Evolutionary conservation across 1,140 invertebrate genomes (phyloP).

Genomic region (Andricus grossulariae): DNA sequence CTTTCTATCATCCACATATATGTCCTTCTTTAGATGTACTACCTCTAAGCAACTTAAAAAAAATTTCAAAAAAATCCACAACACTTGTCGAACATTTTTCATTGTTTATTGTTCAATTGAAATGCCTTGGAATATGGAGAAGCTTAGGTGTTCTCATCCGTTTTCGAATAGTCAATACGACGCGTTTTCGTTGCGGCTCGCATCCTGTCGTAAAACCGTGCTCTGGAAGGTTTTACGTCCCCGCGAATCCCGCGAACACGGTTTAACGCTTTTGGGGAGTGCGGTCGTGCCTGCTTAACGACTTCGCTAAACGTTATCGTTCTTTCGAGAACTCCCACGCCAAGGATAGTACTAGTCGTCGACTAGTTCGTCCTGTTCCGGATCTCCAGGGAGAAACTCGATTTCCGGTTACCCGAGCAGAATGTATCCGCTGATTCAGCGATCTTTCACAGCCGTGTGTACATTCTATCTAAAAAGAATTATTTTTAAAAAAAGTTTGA

Average conservation of each 20-base stretch:
- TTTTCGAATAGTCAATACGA: background rate
- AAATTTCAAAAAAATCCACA: too few relatives aligned
- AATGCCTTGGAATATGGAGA: too few relatives aligned
- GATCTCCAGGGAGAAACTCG: constrained; percentile 19
- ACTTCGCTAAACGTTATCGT: constrained; percentile 27
- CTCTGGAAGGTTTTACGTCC: constrained; percentile 15
- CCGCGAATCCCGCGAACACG: constrained; percentile 24
- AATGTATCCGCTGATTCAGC: constrained; percentile 39
- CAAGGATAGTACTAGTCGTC: background rate
- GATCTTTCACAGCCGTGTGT: background rate
- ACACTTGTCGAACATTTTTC: too few relatives aligned
- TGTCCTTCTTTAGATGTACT: too few relatives aligned
- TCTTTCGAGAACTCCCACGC: constrained; percentile 6
- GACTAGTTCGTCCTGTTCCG: constrained; percentile 3
- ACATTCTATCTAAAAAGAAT: background rate
- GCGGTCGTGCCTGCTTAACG: constrained; percentile 25
- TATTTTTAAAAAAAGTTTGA: background rate
- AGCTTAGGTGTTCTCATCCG: background rate
- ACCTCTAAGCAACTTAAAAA: too few relatives aligned
- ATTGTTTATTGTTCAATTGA: too few relatives aligned
- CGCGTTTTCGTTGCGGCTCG: background rate
- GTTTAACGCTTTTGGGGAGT: constrained; percentile 9
- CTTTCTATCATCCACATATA: too few relatives aligned
- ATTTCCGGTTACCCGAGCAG: constrained; percentile 41
- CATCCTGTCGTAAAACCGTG: constrained; percentile 12